Base-by-base conservation (phyloP, 2,888 invertebrate genomes). In the Erpobdella octoculata region DNA sequence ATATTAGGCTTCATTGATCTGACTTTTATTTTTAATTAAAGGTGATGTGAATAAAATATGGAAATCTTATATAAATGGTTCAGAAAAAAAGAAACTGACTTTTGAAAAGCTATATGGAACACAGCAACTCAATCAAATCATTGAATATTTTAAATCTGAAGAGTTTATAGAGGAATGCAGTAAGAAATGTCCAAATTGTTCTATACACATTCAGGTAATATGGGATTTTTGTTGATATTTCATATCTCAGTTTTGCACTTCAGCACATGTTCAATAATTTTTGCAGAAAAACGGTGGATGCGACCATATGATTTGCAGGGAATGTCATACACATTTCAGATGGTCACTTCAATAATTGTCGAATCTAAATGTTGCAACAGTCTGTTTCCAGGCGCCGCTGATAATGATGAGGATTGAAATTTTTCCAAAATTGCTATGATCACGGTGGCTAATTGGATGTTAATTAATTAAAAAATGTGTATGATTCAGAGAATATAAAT, bases 291-390 rank as follows among this genome's bases (percentile, higher is more conserved):
- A 85, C 12, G 86, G 87, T 77, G 89, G 89, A n/a, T 89, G 89
- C 78, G 88, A 89, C 81, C 89, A 89, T 84, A 88, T 89, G 87
- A 84, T 85, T 0, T 89, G 89, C 78, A 85, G n/a, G n/a, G n/a
- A n/a, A n/a, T n/a, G n/a, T n/a, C n/a, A n/a, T n/a, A n/a, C n/a
- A n/a, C n/a, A n/a, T n/a, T n/a, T n/a, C n/a, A n/a, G n/a, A n/a
- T n/a, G n/a, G n/a, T n/a, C n/a, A n/a, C n/a, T n/a, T n/a, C n/a
- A n/a, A n/a, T n/a, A n/a, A n/a, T n/a, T n/a, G n/a, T n/a, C n/a
- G n/a, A n/a, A n/a, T n/a, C n/a, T n/a, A n/a, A n/a, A n/a, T n/a
- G n/a, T n/a, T n/a, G n/a, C n/a, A n/a, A n/a, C n/a, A n/a, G n/a
- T n/a, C n/a, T n/a, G n/a, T n/a, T n/a, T n/a, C n/a, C n/a, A n/a